Base-by-base conservation (phyloP, 1,140 invertebrate species). In the Camponotus pennsylvanicus region DNA sequence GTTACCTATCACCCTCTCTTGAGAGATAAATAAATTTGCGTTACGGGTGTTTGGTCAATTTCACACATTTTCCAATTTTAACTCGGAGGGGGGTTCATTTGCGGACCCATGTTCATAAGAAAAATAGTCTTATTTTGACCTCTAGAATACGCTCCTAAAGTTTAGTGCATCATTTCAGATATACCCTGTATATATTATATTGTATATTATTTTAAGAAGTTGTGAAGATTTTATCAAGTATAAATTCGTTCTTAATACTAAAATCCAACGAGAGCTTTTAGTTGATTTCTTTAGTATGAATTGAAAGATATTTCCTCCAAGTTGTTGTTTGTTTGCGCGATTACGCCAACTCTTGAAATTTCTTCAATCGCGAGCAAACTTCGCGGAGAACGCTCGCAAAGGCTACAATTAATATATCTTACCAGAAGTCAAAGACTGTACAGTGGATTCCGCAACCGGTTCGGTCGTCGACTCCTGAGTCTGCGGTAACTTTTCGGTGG, bases 401-500 rank as follows among this genome's bases (percentile, higher is more conserved):
- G 45, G 21, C 18, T 57, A 42, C 45, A 85, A 78, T 85, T 78
- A 85, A 83, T 82, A 15, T 76, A 15, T 3, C 86, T 70, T 90
- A 92, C 94, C 86, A 27, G 92, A 85, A 89, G 93, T 91, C 40
- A 93, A 61, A 70, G 94, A 93, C 0, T 95, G 87, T 92, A 95
- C 95, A 32, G 92, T 95, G 75, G 84, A 93, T 89, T 66, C 93
- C 91, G 45, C 8, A 37, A 87, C 87, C 49, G 88, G 75, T 82
- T 89, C 92, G 61, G 90, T 90, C 57, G 89, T 49, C n/a, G 86
- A 86, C 27, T 90, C 88, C 1, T 71, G 57, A 59, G 34, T 85
- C 63, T 85, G 70, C 37, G 92, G 79, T 77, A 79, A 71, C n/a
- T 90, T 91, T 77, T 94, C 90, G 34, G 93, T 94, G 9, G 93